phyloP scores from a whole-genome alignment of 2,888 invertebrate species.

The Microdon myrmicae region DNA sequence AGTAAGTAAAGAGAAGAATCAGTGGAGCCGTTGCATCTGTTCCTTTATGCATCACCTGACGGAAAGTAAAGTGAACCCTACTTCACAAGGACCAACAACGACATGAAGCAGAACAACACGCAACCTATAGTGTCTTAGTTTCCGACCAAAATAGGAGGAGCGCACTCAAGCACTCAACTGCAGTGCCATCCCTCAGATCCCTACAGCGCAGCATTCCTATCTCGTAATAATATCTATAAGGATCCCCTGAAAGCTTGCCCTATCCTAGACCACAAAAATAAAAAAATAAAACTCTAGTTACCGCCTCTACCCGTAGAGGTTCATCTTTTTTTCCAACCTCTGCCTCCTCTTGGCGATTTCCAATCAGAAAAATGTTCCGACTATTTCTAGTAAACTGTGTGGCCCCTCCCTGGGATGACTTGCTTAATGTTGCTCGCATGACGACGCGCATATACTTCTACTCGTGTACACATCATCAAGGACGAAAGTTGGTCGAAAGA shows the following conservation, averaged over 20 bases:
- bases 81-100: constrained; percentile 3
- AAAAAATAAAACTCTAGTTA: constrained; percentile 25
- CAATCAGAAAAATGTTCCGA: constrained; percentile 48
- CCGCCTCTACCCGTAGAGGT: constrained; percentile 41
- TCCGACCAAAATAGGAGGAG: constrained; percentile 54
- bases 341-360: constrained; percentile 26
- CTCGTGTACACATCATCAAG: constrained; percentile 32
- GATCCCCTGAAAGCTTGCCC: constrained; percentile 36
- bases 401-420: constrained; percentile 33
- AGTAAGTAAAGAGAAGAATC: constrained; percentile 7
- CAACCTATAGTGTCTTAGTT: too few relatives aligned
- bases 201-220: constrained; percentile 42
- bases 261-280: constrained; percentile 31
- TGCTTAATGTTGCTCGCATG: constrained; percentile 50
- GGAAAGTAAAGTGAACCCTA: too few relatives aligned
- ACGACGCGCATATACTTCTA: constrained; percentile 20
- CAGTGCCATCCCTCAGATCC: constrained; percentile 42
- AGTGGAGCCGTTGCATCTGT: constrained; percentile 28
- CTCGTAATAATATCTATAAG: too few relatives aligned
- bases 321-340: constrained; percentile 15
- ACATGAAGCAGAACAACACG: constrained; percentile 20
- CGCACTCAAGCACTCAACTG: constrained; percentile 36
- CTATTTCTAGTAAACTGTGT: constrained; percentile 35
- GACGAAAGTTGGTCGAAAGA: constrained; percentile 36
- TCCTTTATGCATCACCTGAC: constrained; percentile 39